A percentile compares a stretch with the other conserved stretches of the same genome.
These are phyloP conservation scores for Gryon sp. DNA, from an alignment of 1,140 invertebrate genomes.

Conservation along the genomic window DNA sequence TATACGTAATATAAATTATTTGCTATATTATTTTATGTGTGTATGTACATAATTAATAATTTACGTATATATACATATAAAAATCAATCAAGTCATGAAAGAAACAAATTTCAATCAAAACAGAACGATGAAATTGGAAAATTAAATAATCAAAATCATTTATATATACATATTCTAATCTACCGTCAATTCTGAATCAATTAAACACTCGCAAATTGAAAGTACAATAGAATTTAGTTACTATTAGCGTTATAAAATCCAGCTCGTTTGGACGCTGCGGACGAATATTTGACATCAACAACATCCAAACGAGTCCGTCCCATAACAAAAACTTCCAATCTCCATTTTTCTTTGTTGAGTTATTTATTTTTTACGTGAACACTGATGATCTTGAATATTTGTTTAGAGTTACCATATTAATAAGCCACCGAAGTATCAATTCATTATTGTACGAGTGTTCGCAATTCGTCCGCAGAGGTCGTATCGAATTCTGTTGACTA, in stretches of 20 bases:
- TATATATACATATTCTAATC: too few relatives aligned
- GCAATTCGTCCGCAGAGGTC: neutral
- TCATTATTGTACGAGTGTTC: conserved; percentile 1
- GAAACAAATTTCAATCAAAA: too few relatives aligned
- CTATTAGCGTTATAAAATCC: conserved; percentile 32
- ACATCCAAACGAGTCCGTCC: conserved; percentile 2
- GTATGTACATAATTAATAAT: too few relatives aligned
- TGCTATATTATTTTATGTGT: too few relatives aligned
- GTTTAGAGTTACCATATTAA: too few relatives aligned
- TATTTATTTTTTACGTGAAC: too few relatives aligned
- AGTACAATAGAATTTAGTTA: conserved; percentile 55
- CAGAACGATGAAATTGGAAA: neutral
- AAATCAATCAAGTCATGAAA: too few relatives aligned
- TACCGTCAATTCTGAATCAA: conserved; percentile 14
- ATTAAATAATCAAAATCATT: too few relatives aligned
- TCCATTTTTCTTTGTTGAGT: neutral
- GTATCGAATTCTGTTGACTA: conserved; percentile 2
- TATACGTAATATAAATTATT: too few relatives aligned
- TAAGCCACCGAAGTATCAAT: conserved; percentile 7
- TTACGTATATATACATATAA: too few relatives aligned
- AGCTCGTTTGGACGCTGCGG: conserved; percentile 10
- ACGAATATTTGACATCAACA: neutral
- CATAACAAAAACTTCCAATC: conserved; percentile 3
- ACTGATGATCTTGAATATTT: too few relatives aligned
- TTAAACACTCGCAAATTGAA: conserved; percentile 47